These are phyloP conservation scores for Macrotus californicus DNA, from an alignment of 2,113 vertebrate species.

Conservation along the genomic window DNA sequence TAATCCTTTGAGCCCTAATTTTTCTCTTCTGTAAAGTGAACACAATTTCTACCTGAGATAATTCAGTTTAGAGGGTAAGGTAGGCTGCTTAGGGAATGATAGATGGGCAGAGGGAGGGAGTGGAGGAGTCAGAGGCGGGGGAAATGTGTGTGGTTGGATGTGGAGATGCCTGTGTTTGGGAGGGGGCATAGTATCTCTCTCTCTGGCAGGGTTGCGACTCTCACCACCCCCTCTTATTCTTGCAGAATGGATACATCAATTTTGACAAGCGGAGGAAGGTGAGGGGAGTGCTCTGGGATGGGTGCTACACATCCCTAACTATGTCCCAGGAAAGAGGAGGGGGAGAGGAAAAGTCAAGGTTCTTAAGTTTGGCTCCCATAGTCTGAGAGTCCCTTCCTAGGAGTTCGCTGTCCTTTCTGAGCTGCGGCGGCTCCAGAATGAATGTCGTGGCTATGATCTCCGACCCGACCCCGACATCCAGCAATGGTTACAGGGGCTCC, in stretches of 20 bases:
- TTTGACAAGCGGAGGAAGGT: slow-evolving; percentile 94
- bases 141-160: too few species aligned
- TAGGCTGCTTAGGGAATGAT: not conserved
- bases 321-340: not conserved
- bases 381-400: slow-evolving; percentile 71
- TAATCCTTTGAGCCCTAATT: not conserved
- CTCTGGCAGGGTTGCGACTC: not conserved
- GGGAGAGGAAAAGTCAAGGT: not conserved
- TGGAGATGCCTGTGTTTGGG: not conserved
- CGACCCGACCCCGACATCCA: slow-evolving; percentile 79
- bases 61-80: not conserved
- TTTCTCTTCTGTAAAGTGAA: not conserved
- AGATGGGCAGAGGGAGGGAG: not conserved
- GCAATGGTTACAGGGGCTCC: slow-evolving; percentile 85
- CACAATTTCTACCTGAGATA: not conserved
- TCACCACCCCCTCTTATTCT: slow-evolving; percentile 8
- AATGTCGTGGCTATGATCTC: slow-evolving; percentile 87
- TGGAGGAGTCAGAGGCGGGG: not conserved
- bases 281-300: slow-evolving; percentile 15
- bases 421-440: slow-evolving; percentile 88
- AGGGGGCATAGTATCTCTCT: not conserved
- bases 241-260: slow-evolving; percentile 92
- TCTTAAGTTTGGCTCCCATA: not conserved
- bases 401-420: slow-evolving; percentile 92
- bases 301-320: not conserved